phyloP scores from a whole-genome alignment of 2,888 invertebrate genomes.

The Eustalomyia histrio region DNA sequence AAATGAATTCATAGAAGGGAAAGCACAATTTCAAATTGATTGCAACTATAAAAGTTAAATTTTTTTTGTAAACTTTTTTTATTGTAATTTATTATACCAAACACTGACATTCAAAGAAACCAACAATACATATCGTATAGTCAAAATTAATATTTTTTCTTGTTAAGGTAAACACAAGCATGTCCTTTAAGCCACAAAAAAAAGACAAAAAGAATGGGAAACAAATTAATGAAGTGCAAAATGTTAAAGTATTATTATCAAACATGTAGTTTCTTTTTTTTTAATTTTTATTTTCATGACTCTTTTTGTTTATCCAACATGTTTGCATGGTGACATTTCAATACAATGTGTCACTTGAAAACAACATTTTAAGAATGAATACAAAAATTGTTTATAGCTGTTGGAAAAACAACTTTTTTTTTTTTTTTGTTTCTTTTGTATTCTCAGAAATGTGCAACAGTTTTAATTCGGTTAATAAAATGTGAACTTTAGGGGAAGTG shows the following conservation, averaged over 20 bases:
- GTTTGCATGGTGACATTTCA: slow-evolving; percentile 28
- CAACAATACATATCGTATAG: background rate
- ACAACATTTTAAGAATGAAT: background rate
- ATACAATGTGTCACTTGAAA: slow-evolving; percentile 16
- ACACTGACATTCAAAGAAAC: slow-evolving; percentile 11
- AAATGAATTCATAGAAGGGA: background rate
- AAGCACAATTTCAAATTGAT: slow-evolving; percentile 14
- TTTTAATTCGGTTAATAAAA: background rate
- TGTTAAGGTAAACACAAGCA: slow-evolving; percentile 1
- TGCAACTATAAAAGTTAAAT: slow-evolving; percentile 15
- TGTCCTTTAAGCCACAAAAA: background rate
- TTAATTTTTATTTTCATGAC: background rate
- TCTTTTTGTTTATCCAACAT: background rate
- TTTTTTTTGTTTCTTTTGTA: too few species aligned
- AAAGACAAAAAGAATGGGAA: slow-evolving; percentile 2
- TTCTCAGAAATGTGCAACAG: background rate
- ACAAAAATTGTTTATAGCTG: background rate
- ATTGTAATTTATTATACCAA: background rate
- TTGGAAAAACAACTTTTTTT: too few species aligned
- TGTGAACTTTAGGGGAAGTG: background rate
- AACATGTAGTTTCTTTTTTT: background rate
- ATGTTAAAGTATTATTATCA: slow-evolving; percentile 32
- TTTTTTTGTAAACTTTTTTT: background rate
- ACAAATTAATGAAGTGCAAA: slow-evolving; percentile 61
- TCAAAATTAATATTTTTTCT: background rate